Base-by-base conservation (phyloP, 1,140 invertebrate species). In the Zaprionus taronus region DNA sequence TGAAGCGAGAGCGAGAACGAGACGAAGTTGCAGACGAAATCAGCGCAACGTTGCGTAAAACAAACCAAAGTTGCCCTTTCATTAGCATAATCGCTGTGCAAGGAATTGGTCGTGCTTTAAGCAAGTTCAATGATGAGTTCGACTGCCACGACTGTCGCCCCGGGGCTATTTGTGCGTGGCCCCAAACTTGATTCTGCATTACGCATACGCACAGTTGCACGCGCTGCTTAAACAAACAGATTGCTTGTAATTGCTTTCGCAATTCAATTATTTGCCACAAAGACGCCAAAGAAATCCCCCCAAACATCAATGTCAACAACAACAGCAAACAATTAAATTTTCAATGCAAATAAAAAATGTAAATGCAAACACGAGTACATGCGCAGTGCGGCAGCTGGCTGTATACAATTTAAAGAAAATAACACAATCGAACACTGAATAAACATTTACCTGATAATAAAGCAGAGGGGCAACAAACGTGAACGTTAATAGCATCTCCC, bases 171-270 rank as follows among this genome's bases (percentile, higher is more conserved):
- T 22, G 44, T 65, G 58, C 44, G 2, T 34, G 31, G 0, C 31
- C 41, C 73, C 47, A 11, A 64, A 44, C 51, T 75, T 64, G 49
- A 47, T 44, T n/a, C 31, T 47, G 38, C 75, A 74, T 75, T 82
- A 69, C 64, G 57, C 67, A 79, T 73, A 73, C 75, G 75, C 70
- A 49, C 51, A 64, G 60, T 58, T 67, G 75, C 70, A 77, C 75
- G 72, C 73, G 67, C 62, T 70, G 72, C 85, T 76, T 89, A 81
- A 87, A 81, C 56, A 81, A 87, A 87, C 85, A 84, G 72, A 84
- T 84, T 87, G 72, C 62, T 41, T 75, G 84, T 89, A 87, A 87
- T 87, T 87, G 84, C 84, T 84, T 84, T 89, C 78, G 71, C 62
- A 89, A 89, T 87, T 84, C 81, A 89, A 84, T 89, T 84, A 80